Base-by-base conservation (phyloP, 2,888 invertebrate species). In the Xestia sexstrigata region DNA sequence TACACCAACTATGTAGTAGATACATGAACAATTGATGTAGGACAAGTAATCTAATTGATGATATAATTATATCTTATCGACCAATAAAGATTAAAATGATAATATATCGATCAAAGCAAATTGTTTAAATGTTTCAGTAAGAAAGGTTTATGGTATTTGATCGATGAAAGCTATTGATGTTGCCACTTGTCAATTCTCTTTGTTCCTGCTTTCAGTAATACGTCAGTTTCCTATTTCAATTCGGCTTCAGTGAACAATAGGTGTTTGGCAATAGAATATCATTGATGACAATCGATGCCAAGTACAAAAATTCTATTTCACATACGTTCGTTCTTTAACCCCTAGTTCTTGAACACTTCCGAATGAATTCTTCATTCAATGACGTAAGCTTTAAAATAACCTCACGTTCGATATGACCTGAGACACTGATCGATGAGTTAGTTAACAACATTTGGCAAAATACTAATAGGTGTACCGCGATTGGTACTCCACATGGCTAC, bases 41-140 rank as follows among this genome's bases (percentile, higher is more conserved):
- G 39, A 68, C 72, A 75, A 69, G 47, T 67, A 74, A 66, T 71
- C 47, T 84, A 85, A 88, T 87, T 84, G 81, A 81, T 87, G 83
- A 85, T 86, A 82, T 68, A 62, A 70, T 55, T 30, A 66, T 89
- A 91, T 89, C 90, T 90, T 82, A 91, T 91, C 90, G 78, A 67
- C 13, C 69, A 86, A 70, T 82, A 80, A 75, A 84, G 65, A 63
- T 84, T 71, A 49, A 82, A 76, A 58, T 69, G 49, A 72, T 75
- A 30, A 72, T 75, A 30, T 35, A 70, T 23, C 58, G 85, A 67
- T 82, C 67, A 68, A 58, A 83, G 9, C 17, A 42, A 67, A 70
- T 78, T 77, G 65, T 70, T 70, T 30, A 23, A 62, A 80, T 62
- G 49, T 82, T 77, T 49, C 3, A 47, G 17, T 49, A 62, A 55